Evolutionary conservation across 2,888 invertebrate species (phyloP).

Genomic region (Volucella zonaria): DNA sequence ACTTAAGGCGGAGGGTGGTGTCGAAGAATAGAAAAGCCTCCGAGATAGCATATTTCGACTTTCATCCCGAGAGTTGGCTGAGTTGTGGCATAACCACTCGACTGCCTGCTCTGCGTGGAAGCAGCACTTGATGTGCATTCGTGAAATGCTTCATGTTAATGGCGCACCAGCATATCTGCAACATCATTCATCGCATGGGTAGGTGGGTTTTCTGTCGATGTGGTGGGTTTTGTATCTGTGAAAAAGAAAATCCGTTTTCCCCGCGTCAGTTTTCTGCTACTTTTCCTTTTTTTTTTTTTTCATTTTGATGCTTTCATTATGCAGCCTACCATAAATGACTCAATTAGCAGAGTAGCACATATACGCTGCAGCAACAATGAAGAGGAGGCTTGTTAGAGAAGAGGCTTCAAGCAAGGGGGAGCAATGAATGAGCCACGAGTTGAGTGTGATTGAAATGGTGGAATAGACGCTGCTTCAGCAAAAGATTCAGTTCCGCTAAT

Average conservation of each 20-base stretch:
- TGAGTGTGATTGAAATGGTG: constrained; percentile 50
- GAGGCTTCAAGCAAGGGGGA: too few relatives aligned
- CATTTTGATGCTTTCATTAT: constrained; percentile 19
- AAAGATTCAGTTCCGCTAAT: constrained; percentile 67
- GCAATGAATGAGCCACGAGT: constrained; percentile 61
- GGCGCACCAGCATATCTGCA: constrained; percentile 64
- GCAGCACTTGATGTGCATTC: constrained; percentile 71
- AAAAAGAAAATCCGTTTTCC: constrained; percentile 34
- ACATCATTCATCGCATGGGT: constrained; percentile 54
- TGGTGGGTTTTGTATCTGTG: constrained; percentile 9
- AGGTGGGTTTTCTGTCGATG: constrained; percentile 13
- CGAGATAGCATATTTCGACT: constrained; percentile 33
- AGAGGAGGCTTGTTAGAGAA: constrained; percentile 19
- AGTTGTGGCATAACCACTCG: constrained; percentile 24
- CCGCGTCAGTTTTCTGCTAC: not conserved
- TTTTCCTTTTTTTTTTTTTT: not conserved
- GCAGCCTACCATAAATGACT: constrained; percentile 69
- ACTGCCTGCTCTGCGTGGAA: not conserved
- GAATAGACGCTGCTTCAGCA: constrained; percentile 27
- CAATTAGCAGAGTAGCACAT: constrained; percentile 70
- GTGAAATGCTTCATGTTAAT: constrained; percentile 67
- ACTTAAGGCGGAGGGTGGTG: constrained; percentile 4
- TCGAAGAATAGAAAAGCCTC: constrained; percentile 36
- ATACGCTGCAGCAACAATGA: constrained; percentile 45
- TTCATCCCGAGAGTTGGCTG: constrained; percentile 26